phyloP scores from a whole-genome alignment of 2,113 vertebrate genomes.

The Terrapene triunguis region DNA sequence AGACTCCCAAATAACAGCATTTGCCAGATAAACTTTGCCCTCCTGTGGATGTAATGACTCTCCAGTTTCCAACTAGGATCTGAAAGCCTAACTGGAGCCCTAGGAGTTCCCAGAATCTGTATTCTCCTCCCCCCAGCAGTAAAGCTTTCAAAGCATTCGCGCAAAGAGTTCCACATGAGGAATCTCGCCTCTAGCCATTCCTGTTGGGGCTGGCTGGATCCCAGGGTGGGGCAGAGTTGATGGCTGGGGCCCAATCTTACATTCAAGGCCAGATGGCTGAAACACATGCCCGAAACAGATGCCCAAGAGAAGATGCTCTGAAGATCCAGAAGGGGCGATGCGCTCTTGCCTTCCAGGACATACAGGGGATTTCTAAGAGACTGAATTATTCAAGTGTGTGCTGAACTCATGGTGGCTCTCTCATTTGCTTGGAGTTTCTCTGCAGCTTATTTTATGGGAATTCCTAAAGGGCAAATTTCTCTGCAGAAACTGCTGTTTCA shows the following conservation, averaged over 20 bases:
- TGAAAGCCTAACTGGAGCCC: not conserved
- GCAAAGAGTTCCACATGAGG: not conserved
- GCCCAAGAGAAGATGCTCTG: not conserved
- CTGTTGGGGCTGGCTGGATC: not conserved
- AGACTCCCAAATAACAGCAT: accelerated
- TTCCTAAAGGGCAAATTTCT: constrained; percentile 61
- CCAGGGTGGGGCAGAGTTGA: not conserved
- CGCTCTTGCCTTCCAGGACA: not conserved
- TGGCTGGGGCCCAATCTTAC: not conserved
- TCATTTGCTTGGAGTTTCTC: not conserved
- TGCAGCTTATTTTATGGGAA: constrained; percentile 57
- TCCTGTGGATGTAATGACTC: not conserved
- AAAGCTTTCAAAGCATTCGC: not conserved
- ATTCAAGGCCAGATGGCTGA: not conserved
- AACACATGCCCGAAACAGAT: not conserved
- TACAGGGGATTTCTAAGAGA: not conserved
- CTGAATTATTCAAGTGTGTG: constrained; percentile 65
- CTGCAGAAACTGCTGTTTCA: constrained; percentile 60
- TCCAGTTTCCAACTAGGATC: not conserved
- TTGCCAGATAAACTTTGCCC: not conserved
- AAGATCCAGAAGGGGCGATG: not conserved
- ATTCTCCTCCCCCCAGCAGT: not conserved
- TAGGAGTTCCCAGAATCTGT: not conserved
- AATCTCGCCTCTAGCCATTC: not conserved
- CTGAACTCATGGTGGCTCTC: not conserved